A percentile compares a stretch with the other conserved stretches of the same genome.
phyloP scores from a whole-genome alignment of 2,113 vertebrate species.

The Hassar affinis region DNA sequence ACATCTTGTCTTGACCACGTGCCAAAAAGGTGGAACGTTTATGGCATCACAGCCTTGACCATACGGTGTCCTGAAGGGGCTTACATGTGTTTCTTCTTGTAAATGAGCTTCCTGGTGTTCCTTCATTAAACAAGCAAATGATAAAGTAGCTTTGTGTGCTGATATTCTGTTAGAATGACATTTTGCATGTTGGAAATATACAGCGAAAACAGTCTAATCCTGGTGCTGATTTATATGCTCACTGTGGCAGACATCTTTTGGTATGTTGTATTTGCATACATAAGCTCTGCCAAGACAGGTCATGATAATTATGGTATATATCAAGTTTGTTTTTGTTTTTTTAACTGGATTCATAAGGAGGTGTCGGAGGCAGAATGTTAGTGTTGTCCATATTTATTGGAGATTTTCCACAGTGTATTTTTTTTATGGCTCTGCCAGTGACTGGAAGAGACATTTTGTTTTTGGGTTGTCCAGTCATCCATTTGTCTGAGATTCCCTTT shows the following conservation, averaged over 20 bases:
- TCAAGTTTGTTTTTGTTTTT: too few relatives aligned
- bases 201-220: not conserved
- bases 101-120: constrained; percentile 2
- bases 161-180: not conserved
- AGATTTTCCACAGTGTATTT: not conserved
- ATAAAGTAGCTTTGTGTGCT: not conserved
- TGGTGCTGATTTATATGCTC: not conserved
- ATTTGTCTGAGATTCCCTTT: not conserved
- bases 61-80: constrained; percentile 24
- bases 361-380: not conserved
- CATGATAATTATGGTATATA: constrained; percentile 26
- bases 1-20: constrained; percentile 42
- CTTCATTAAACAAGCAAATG: not conserved
- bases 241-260: not conserved
- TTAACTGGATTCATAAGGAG: constrained; percentile 1
- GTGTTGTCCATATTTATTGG: not conserved
- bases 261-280: not conserved
- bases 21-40: constrained; percentile 35
- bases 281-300: not conserved
- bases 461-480: not conserved
- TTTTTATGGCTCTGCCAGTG: not conserved
- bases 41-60: constrained; percentile 40
- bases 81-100: constrained; percentile 12
- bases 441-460: not conserved
- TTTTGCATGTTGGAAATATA: not conserved